These are phyloP conservation scores for Hermatobates lingyangjiaoensis DNA, from an alignment of 1,140 invertebrate species.

Conservation along the genomic window DNA sequence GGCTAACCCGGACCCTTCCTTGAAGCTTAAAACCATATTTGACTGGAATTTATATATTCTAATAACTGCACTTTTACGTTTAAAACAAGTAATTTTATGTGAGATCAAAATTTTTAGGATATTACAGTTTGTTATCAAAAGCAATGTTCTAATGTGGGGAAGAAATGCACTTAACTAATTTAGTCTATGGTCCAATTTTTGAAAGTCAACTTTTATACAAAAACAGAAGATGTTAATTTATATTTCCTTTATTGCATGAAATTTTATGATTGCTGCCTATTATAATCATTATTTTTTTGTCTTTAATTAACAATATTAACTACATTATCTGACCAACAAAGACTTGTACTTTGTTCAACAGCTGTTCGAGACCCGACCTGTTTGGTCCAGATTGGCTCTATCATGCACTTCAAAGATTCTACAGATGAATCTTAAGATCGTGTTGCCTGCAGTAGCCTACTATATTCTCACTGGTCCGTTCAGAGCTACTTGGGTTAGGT, in stretches of 20 bases:
- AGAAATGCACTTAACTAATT: no score
- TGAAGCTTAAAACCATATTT: no score
- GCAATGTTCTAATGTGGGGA: no score
- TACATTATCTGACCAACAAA: constrained; percentile 5
- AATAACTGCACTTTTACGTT: no score
- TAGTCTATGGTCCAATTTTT: not conserved
- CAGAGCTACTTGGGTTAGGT: constrained; percentile 63
- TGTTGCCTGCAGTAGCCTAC: constrained; percentile 63
- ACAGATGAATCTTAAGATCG: constrained; percentile 44
- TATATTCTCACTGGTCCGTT: constrained; percentile 76
- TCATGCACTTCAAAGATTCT: constrained; percentile 40
- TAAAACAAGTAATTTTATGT: no score
- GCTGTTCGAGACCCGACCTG: constrained; percentile 56
- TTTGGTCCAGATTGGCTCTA: constrained; percentile 67
- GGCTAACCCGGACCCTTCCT: no score
- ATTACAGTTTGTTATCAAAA: no score
- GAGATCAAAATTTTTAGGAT: no score
- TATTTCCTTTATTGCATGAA: not conserved
- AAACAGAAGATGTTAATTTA: no score
- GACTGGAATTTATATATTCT: no score
- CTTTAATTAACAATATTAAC: not conserved
- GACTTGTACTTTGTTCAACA: no score
- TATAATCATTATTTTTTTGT: not conserved
- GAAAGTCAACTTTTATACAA: not conserved
- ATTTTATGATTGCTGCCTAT: not conserved